These are phyloP conservation scores for Agriotes lineatus DNA, from an alignment of 2,888 invertebrate genomes.

Conservation along the genomic window DNA sequence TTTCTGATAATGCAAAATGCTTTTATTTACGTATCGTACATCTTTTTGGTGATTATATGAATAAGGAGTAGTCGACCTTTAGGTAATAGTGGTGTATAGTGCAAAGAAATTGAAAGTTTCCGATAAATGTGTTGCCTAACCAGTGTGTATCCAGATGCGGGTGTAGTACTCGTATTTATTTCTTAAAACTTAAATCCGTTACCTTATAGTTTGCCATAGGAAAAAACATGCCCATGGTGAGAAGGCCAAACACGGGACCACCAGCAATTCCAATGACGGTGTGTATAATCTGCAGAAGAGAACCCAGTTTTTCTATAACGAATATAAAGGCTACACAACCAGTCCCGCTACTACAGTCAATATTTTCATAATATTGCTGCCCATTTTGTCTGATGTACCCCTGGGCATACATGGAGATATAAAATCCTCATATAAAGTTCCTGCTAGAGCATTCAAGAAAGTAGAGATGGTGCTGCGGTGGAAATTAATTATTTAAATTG, in stretches of 20 bases:
- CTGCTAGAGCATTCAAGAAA: conserved; percentile 74
- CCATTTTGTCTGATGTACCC: conserved; percentile 67
- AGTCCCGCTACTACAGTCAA: conserved; percentile 70
- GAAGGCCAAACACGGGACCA: conserved; percentile 75
- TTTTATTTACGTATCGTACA: too few relatives aligned
- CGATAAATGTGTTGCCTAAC: too few relatives aligned
- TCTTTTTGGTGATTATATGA: too few relatives aligned
- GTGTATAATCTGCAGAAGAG: conserved; percentile 74
- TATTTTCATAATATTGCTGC: conserved; percentile 72
- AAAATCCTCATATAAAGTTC: conserved; percentile 76
- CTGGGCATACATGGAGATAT: conserved; percentile 70
- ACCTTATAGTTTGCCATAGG: conserved; percentile 73
- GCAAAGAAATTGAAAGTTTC: too few relatives aligned
- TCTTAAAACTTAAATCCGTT: too few relatives aligned
- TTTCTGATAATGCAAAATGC: too few relatives aligned
- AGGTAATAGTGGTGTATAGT: too few relatives aligned
- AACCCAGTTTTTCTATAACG: conserved; percentile 73
- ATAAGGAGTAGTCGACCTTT: too few relatives aligned
- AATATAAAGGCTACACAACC: conserved; percentile 80
- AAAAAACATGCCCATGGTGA: conserved; percentile 75
- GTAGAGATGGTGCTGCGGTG: conserved; percentile 72
- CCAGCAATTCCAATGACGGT: conserved; percentile 74
- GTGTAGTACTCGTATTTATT: too few relatives aligned
- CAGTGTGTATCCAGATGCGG: too few relatives aligned
- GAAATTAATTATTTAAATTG: too few relatives aligned